A percentile compares a stretch with the other conserved stretches of the same genome.
phyloP scores from a whole-genome alignment of 2,888 invertebrate species.

The Luperina testacea region DNA sequence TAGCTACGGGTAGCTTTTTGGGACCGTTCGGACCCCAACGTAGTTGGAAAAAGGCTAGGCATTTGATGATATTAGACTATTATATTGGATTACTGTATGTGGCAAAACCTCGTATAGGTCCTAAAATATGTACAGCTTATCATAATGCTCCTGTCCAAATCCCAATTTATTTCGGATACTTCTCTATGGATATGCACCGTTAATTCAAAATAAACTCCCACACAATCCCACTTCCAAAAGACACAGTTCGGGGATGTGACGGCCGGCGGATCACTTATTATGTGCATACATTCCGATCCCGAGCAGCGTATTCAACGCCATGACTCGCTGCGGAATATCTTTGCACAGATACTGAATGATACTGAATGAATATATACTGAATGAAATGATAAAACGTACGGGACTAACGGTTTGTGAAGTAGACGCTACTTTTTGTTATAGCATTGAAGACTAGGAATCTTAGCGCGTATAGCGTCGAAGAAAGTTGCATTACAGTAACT shows the following conservation, averaged over 20 bases:
- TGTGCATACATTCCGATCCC: conserved; percentile 72
- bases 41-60: too few species aligned
- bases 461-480: not conserved
- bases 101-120: not conserved
- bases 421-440: not conserved
- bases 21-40: too few species aligned
- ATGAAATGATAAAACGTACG: conserved; percentile 34
- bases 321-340: conserved; percentile 55
- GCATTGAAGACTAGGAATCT: not conserved
- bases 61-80: too few species aligned
- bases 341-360: conserved; percentile 26
- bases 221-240: not conserved
- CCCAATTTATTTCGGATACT: not conserved
- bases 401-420: not conserved
- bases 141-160: too few species aligned
- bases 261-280: conserved; percentile 60
- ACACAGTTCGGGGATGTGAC: conserved; percentile 11
- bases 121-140: not conserved
- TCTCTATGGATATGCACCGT: not conserved
- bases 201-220: conserved; percentile 25
- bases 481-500: not conserved
- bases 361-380: too few species aligned
- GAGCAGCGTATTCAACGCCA: conserved; percentile 60
- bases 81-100: not conserved
- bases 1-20: too few species aligned